Base-by-base conservation (phyloP, 2,113 vertebrate genomes). In the Clarias magur region DNA sequence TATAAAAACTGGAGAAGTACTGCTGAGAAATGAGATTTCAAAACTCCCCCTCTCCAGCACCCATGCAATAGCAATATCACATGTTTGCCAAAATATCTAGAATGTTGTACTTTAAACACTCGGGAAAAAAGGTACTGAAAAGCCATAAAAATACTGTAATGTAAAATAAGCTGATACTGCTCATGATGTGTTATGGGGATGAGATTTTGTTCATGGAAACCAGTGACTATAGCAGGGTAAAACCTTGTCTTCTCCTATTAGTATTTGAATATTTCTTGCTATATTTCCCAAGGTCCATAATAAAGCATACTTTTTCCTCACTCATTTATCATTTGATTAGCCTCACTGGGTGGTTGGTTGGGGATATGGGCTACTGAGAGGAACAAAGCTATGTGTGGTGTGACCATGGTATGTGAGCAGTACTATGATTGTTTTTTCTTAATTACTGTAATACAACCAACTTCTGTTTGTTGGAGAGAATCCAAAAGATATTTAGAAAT, bases 341-440 rank as follows among this genome's bases (percentile, higher is more conserved):
- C 17, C 86, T 88, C 90, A 53, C n/a, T 76, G 42, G 23, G 90
- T 89, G 87, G 90, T 63, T 91, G 89, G 92, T 92, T 89, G 94
- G 86, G 92, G 88, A 84, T 88, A 75, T 85, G 84, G 89, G n/a
- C 72, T 27, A 67, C 59, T 82, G 56, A 87, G 62, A 30, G 17
- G 80, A 87, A 62, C 72, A 48, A 34, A 72, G 80, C 86, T 80
- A 88, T 88, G 75, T 53, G 7, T 27, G 67, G 11, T 83, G 88
- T 86, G 86, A 87, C 86, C 85, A 88, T 91, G 89, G 85, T 89
- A 63, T 85, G 84, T 38, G 65, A 85, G 86, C 63, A 84, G 79
- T 85, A 90, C 88, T 83, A 8, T 82, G 54, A 89, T 81, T 56
- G 42, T 92, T 92, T 92, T 90, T 92, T 90, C 92, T 92, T 92